Conservation (phyloP, 1,140 invertebrate genomes). For the Drosophila kikkawai region DNA sequence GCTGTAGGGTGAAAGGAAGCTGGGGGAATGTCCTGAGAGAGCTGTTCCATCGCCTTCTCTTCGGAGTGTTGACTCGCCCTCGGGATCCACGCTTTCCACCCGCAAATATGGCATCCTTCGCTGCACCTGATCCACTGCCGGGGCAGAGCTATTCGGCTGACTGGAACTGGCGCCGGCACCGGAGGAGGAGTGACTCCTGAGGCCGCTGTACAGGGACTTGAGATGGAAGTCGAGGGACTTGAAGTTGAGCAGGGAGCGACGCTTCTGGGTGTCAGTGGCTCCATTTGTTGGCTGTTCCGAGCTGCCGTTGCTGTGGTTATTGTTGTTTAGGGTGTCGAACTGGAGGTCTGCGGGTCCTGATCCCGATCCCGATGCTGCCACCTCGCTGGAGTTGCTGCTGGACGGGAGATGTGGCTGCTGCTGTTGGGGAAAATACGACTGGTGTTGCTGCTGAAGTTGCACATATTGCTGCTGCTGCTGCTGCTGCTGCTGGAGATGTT, state of each 20-base stretch:
- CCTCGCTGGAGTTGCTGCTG: slow-evolving; percentile 29
- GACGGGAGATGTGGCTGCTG: slow-evolving; percentile 23
- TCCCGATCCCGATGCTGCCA: slow-evolving; percentile 8
- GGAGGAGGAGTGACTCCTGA: slow-evolving; percentile 31
- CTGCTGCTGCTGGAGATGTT: slow-evolving; percentile 19
- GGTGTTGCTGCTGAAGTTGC: slow-evolving; percentile 34
- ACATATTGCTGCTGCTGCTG: slow-evolving; percentile 26
- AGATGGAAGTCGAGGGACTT: slow-evolving; percentile 83
- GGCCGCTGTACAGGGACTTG: slow-evolving; percentile 77
- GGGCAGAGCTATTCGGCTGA: slow-evolving; percentile 15
- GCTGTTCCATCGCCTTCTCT: slow-evolving; percentile 11
- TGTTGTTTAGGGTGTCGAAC: slow-evolving; percentile 75
- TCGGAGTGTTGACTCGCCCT: slow-evolving; percentile 32
- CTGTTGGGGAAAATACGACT: slow-evolving; percentile 19
- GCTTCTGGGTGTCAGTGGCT: slow-evolving; percentile 51
- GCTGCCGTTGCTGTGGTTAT: slow-evolving; percentile 59
- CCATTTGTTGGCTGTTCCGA: slow-evolving; percentile 6
- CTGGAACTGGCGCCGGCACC: slow-evolving; percentile 1
- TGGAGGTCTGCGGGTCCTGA: slow-evolving; percentile 50
- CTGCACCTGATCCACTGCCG: slow-evolving; percentile 17
- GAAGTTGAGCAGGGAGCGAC: slow-evolving; percentile 79
- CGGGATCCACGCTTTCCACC: slow-evolving; percentile 78
- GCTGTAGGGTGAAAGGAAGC: slow-evolving; percentile 62
- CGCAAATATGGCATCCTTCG: slow-evolving; percentile 71
- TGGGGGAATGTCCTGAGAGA: slow-evolving; percentile 47